These are phyloP conservation scores for Mimachlamys varia DNA, from an alignment of 2,888 invertebrate genomes.

Conservation along the genomic window DNA sequence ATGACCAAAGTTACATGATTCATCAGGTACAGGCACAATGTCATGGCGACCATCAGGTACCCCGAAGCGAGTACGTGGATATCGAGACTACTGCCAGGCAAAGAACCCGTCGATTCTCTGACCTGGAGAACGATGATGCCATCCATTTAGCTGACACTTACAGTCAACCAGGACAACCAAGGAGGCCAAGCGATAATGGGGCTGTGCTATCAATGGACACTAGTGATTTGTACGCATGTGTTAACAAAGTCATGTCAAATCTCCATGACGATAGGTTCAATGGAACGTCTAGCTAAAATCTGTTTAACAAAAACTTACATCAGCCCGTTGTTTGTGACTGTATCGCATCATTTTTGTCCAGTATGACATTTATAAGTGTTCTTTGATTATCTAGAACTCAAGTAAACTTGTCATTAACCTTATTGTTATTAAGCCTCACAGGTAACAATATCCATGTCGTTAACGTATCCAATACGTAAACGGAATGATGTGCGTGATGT, in stretches of 20 bases:
- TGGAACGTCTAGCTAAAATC: too few species aligned
- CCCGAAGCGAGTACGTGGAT: neutral
- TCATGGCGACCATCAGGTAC: neutral
- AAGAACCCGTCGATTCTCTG: neutral
- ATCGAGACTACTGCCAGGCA: neutral
- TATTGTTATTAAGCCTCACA: too few species aligned
- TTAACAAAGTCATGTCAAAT: constrained; percentile 5
- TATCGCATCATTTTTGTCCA: too few species aligned
- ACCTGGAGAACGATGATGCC: constrained; percentile 3
- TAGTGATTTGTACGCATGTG: neutral
- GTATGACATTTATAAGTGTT: too few species aligned
- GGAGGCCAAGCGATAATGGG: constrained; percentile 12
- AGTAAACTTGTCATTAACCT: too few species aligned
- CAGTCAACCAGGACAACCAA: neutral
- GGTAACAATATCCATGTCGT: too few species aligned
- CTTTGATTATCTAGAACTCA: too few species aligned
- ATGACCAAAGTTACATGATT: neutral
- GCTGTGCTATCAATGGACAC: neutral
- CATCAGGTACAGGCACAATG: constrained; percentile 1
- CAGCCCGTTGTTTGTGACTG: too few species aligned
- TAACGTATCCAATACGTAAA: too few species aligned
- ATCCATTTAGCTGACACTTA: neutral
- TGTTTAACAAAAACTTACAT: neutral
- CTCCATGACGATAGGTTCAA: neutral
- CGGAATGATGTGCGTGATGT: too few species aligned